phyloP scores from a whole-genome alignment of 2,888 invertebrate genomes.

The Dermolepida albohirtum region DNA sequence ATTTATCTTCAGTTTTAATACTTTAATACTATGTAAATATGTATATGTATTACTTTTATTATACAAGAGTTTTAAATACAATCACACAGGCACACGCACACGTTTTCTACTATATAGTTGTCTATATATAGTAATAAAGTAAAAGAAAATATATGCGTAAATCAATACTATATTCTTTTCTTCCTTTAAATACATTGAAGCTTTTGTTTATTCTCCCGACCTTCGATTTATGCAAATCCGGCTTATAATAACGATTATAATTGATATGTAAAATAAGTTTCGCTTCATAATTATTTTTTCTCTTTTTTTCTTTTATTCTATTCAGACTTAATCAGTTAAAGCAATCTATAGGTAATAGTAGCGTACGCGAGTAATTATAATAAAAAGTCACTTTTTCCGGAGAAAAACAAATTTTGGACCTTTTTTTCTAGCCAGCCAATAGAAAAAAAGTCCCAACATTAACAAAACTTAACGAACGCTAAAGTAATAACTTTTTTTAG shows the following conservation, averaged over 20 bases:
- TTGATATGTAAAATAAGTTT: slow-evolving; percentile 35
- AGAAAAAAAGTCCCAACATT: slow-evolving; percentile 34
- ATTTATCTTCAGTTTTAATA: slow-evolving; percentile 41
- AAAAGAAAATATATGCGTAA: neutral
- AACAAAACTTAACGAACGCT: slow-evolving; percentile 2
- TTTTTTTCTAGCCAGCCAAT: slow-evolving; percentile 43
- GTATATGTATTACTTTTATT: slow-evolving; percentile 22
- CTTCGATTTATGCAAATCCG: slow-evolving; percentile 3
- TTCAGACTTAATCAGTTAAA: slow-evolving; percentile 12
- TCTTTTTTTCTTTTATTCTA: neutral
- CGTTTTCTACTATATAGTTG: too few species aligned
- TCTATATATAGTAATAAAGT: slow-evolving; percentile 13
- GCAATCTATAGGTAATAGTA: neutral
- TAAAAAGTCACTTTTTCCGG: neutral
- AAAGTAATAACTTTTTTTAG: slow-evolving; percentile 7
- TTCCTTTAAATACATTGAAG: neutral
- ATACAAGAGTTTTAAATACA: slow-evolving; percentile 26
- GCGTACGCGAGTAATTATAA: neutral
- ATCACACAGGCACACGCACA: too few species aligned
- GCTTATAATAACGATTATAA: slow-evolving; percentile 2
- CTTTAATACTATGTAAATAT: slow-evolving; percentile 40
- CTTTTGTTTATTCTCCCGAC: slow-evolving; percentile 6
- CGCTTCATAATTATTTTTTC: slow-evolving; percentile 9
- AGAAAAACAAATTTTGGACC: slow-evolving; percentile 10
- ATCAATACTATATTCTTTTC: slow-evolving; percentile 10